phyloP scores from a whole-genome alignment of 1,140 invertebrate species.

The Ceratina japonica region DNA sequence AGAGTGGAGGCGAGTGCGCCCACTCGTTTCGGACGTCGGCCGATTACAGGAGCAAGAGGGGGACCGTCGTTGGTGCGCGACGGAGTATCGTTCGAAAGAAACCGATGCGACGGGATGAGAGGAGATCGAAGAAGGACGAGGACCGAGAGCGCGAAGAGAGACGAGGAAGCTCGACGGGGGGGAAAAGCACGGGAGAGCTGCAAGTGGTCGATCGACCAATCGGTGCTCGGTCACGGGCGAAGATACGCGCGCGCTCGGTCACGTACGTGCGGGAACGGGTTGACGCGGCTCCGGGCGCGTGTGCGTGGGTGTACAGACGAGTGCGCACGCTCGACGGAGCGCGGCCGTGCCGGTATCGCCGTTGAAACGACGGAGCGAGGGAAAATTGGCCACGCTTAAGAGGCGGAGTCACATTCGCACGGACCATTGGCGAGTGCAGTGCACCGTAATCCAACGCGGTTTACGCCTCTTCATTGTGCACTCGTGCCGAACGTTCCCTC shows the following conservation, averaged over 20 bases:
- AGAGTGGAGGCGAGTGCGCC: background rate
- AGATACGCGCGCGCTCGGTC: background rate
- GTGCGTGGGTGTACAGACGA: slow-evolving; percentile 32
- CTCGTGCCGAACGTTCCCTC: slow-evolving; percentile 8
- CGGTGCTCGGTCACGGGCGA: slow-evolving; percentile 25
- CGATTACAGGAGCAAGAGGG: background rate
- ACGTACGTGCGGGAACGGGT: too few species aligned
- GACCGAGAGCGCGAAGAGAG: background rate
- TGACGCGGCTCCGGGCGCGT: background rate
- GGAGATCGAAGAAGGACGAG: background rate
- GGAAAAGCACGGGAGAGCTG: slow-evolving; percentile 11
- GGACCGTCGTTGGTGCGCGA: background rate
- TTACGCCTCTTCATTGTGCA: slow-evolving; percentile 70
- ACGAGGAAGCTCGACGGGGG: slow-evolving; percentile 3
- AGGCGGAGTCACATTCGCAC: slow-evolving; percentile 73
- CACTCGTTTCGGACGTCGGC: slow-evolving; percentile 1
- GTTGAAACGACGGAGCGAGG: slow-evolving; percentile 29
- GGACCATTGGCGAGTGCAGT: slow-evolving; percentile 75
- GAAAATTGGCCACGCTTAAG: slow-evolving; percentile 68
- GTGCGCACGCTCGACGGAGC: slow-evolving; percentile 67
- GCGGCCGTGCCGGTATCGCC: too few species aligned
- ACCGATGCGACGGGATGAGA: too few species aligned
- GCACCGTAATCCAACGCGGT: slow-evolving; percentile 68
- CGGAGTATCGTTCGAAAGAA: background rate
- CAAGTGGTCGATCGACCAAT: slow-evolving; percentile 52